Percentiles rank a stretch among this genome's conserved stretches.
Conservation (phyloP, 2,888 invertebrate species). For the Coelopa pilipes region DNA sequence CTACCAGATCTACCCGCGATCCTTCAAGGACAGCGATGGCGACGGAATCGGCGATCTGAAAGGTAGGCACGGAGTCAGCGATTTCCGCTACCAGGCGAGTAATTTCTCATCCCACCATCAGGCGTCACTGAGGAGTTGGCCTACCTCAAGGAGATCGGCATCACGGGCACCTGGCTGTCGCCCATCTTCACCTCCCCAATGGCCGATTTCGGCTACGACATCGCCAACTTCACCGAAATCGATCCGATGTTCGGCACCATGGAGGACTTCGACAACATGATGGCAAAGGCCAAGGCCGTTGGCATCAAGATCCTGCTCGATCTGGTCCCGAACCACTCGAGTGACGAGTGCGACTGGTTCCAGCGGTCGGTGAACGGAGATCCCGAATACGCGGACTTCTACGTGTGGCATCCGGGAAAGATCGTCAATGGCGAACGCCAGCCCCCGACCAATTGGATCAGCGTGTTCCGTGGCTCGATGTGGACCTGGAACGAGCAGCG, state of each 20-base stretch:
- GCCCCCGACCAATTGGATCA: conserved; percentile 70
- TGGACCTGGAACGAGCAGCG: conserved; percentile 73
- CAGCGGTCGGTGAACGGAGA: conserved; percentile 72
- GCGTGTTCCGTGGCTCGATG: conserved; percentile 70
- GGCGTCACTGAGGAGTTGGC: conserved; percentile 72
- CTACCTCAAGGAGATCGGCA: conserved; percentile 75
- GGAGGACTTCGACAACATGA: conserved; percentile 74
- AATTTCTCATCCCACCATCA: conserved; percentile 52
- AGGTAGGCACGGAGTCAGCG: conserved; percentile 68
- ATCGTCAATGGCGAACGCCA: conserved; percentile 56
- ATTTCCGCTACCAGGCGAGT: neutral
- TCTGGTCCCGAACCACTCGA: conserved; percentile 73
- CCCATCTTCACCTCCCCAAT: conserved; percentile 82
- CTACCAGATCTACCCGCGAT: conserved; percentile 88
- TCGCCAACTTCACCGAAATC: conserved; percentile 75
- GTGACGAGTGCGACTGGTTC: conserved; percentile 86
- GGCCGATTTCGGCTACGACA: conserved; percentile 83
- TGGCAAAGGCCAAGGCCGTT: conserved; percentile 69
- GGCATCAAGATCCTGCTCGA: conserved; percentile 68
- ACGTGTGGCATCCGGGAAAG: conserved; percentile 75
- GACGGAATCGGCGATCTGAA: conserved; percentile 87
- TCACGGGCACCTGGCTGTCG: conserved; percentile 78
- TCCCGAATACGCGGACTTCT: conserved; percentile 77
- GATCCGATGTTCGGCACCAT: conserved; percentile 78
- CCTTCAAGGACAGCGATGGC: conserved; percentile 84